Conservation (phyloP, 37 sponge, comb jelly and placozoan species). For the Mnemiopsis leidyi region DNA sequence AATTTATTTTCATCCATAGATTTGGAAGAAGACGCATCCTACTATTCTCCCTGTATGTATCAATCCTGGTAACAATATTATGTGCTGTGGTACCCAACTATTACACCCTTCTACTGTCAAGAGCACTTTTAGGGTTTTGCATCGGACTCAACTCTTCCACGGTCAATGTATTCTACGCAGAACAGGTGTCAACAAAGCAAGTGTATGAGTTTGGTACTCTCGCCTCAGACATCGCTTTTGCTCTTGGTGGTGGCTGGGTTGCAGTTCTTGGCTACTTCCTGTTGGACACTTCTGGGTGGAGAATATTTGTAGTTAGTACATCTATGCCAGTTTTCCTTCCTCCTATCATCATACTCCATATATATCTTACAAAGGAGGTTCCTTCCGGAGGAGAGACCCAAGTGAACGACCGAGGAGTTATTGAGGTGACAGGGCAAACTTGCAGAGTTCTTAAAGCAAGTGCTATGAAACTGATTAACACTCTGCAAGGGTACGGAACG, state of each 20-base stretch:
- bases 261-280: background rate
- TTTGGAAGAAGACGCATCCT: background rate
- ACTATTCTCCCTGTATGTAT: background rate
- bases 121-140: background rate
- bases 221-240: background rate
- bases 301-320: background rate
- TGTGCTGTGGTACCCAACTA: background rate
- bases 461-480: background rate
- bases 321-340: background rate
- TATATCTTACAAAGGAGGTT: background rate
- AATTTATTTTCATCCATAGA: background rate
- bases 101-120: background rate
- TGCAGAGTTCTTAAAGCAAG: background rate
- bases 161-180: background rate
- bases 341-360: background rate
- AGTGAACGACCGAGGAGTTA: background rate
- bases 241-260: background rate
- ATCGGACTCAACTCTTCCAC: background rate
- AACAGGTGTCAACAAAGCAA: background rate
- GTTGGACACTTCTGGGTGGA: background rate
- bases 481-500: background rate
- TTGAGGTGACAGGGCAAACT: background rate
- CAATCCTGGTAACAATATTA: background rate
- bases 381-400: background rate
- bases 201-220: background rate